Evolutionary conservation across 1,140 invertebrate species (phyloP), one percentile per base, ranked within the genome.

Genomic region (Ceratina japonica): DNA sequence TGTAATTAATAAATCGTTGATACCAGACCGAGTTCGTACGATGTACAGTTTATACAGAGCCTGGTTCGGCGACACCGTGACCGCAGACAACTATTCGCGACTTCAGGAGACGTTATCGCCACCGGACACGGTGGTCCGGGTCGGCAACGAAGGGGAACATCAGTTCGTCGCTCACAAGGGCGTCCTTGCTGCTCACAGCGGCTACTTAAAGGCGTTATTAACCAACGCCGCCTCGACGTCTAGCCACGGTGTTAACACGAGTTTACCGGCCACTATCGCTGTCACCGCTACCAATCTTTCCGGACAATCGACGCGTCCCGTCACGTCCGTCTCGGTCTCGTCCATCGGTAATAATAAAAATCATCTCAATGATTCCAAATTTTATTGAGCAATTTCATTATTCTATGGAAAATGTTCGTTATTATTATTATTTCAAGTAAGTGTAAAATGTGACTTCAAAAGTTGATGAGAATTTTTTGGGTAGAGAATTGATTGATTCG

Each of bases 181-280:
- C 20, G 92, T 96, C 7, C 87, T 97, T n/a, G 93, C 94, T 5
- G 93, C 94, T 13, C 95, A 96, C 86, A 96, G 95, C 84, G 96
- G 95, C 8, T 96, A 96, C 86, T 79, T 89, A 68, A 93, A 90
- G 51, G 90, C 89, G 2, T 37, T 86, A 54, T 16, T 86, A 20
- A 71, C 79, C 10, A 87, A 31, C 27, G 61, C 85, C 12, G 8
- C 77, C 15, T 16, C 62, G 10, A 73, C 86, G n/a, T 22, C 81
- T 24, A 77, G 5, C 27, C 58, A 37, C 65, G 49, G 66, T n/a
- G 75, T 59, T 20, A 70, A 20, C 13, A 18, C 44, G 37, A 63
- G 70, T 18, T 18, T 79, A 10, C 76, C 75, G 16, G 54, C 75
- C 24, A 71, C 54, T 27, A 70, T 74, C 52, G 72, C 69, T 52